These are phyloP conservation scores for Polypedilum vanderplanki DNA, from an alignment of 1,140 invertebrate species.

Conservation along the genomic window DNA sequence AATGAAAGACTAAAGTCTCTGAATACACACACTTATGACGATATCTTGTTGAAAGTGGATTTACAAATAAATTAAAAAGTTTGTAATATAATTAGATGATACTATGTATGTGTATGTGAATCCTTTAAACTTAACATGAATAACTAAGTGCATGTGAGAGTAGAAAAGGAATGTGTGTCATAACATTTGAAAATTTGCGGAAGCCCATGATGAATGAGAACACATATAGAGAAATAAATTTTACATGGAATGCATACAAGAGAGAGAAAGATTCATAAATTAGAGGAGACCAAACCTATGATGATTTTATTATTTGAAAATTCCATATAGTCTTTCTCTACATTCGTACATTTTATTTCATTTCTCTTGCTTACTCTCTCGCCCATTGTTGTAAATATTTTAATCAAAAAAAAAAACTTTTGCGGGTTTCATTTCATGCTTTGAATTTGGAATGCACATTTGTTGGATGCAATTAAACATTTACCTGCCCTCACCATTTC, in stretches of 20 bases:
- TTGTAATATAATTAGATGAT: neutral
- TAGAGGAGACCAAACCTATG: neutral
- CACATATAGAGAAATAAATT: neutral
- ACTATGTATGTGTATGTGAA: too few species aligned
- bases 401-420: neutral
- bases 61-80: constrained; percentile 14
- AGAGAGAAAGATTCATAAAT: neutral
- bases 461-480: constrained; percentile 7
- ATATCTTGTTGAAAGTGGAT: too few species aligned
- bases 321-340: neutral
- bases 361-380: too few species aligned
- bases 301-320: constrained; percentile 20
- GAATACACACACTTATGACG: too few species aligned
- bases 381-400: constrained; percentile 2
- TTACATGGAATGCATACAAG: neutral
- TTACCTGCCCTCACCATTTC: neutral
- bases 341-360: neutral
- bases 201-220: neutral
- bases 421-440: neutral
- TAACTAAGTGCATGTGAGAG: neutral
- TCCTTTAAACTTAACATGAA: constrained; percentile 3
- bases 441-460: neutral
- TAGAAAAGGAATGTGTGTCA: neutral
- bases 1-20: too few species aligned
- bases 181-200: constrained; percentile 3